Base-by-base conservation (phyloP, 2,113 vertebrate genomes). In the Cryptomyrus ogoouensis region DNA sequence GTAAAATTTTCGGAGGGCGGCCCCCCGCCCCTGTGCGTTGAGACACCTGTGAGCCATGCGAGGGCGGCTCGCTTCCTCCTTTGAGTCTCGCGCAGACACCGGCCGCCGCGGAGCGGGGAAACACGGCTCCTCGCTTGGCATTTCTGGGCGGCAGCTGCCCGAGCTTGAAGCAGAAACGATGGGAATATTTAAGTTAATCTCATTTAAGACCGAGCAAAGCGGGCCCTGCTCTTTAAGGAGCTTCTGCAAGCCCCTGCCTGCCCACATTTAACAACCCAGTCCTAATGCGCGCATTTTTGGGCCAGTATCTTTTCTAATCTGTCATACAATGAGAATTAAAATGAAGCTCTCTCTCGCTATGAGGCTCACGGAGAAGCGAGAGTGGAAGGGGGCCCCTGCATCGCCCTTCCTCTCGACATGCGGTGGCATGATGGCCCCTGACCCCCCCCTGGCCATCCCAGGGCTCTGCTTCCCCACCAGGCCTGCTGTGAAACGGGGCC, bases 101-200 rank as follows among this genome's bases (percentile, higher is more conserved):
- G 19, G 12, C 39, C 17, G 4, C 27, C 47, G 2, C 2, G 12
- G 13, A 66, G 56, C 24, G 19, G 56, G 42, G 87, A 88, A n/a
- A 87, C 27, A 31, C 24, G 7, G 31, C 85, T 74, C 52, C n/a
- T 31, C 35, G 5, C 39, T 47, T 88, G 42, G 39, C 35, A 4
- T 90, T 90, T 27, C 9, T 50, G 52, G 50, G 13, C 19, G 46
- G 87, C 7, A 89, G 44, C 88, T 58, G 77, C 74, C 88, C 15
- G 44, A 13, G 88, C 88, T 85, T 50, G 49, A 89, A 89, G 92
- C 62, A 90, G 90, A 91, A 91, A 80, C 89, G 87, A 91, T 5
- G 0, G 53, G 19, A 95, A 95, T 95, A 94, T 95, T 95, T 95
- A 89, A 90, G 95, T 95, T 96, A 95, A 96, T 96, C 95, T 95